Evolutionary conservation across 1,140 invertebrate species (phyloP).

Genomic region (Babylonia areolata): DNA sequence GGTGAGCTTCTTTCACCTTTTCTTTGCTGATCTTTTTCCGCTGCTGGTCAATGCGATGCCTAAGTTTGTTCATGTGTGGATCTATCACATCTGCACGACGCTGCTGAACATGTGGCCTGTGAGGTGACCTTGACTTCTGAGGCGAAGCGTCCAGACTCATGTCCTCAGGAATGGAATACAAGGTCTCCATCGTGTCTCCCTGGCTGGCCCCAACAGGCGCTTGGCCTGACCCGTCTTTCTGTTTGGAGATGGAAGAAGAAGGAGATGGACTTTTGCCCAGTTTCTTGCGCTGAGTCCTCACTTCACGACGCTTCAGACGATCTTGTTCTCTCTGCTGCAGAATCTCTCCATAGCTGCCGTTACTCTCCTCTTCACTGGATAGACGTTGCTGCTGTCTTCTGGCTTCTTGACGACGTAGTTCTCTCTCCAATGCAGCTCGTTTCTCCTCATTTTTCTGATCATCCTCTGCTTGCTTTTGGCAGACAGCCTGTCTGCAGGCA

Average conservation of each 20-base stretch:
- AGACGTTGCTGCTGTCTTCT: conserved; percentile 9
- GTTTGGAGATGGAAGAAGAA: background rate
- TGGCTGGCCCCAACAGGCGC: background rate
- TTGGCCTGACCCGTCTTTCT: no score
- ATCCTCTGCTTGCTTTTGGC: conserved; percentile 31
- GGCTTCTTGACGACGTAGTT: conserved; percentile 29
- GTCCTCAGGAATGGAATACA: conserved; percentile 61
- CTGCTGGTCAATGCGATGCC: conserved; percentile 60
- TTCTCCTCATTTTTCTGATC: conserved; percentile 6
- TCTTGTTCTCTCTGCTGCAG: conserved; percentile 38
- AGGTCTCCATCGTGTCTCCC: conserved; percentile 35
- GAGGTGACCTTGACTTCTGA: conserved; percentile 39
- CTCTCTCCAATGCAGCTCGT: conserved; percentile 35
- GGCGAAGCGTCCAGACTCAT: conserved; percentile 42
- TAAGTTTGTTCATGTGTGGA: conserved; percentile 73
- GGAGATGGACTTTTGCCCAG: conserved; percentile 33
- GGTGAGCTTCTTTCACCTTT: conserved; percentile 57
- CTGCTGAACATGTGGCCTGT: conserved; percentile 28
- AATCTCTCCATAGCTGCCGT: conserved; percentile 52
- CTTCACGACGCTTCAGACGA: conserved; percentile 40
- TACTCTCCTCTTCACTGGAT: conserved; percentile 60
- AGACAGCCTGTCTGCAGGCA: background rate
- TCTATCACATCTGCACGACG: conserved; percentile 64
- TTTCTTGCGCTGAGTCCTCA: conserved; percentile 38
- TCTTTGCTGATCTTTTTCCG: conserved; percentile 61